Conservation (phyloP, 2,888 invertebrate genomes). For the Diogma glabrata region DNA sequence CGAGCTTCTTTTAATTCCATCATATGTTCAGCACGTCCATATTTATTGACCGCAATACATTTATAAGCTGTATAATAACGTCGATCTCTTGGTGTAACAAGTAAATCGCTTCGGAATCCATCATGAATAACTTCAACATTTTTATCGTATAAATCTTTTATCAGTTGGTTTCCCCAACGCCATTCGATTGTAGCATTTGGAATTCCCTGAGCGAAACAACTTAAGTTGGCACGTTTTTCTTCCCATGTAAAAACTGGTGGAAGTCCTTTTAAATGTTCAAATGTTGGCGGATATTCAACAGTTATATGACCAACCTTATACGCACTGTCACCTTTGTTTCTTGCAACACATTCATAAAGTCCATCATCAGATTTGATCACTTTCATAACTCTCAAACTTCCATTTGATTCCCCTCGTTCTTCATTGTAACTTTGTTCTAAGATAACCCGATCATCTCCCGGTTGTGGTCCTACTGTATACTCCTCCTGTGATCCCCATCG, state of each 20-base stretch:
- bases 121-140: constrained; percentile 50
- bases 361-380: constrained; percentile 69
- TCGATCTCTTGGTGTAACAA: constrained; percentile 53
- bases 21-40: constrained; percentile 54
- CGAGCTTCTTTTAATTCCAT: constrained; percentile 64
- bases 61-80: constrained; percentile 63
- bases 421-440: constrained; percentile 45
- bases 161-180: constrained; percentile 49
- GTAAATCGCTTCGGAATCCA: constrained; percentile 60
- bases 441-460: constrained; percentile 53
- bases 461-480: constrained; percentile 51
- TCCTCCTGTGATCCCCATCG: constrained; percentile 56
- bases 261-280: constrained; percentile 54
- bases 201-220: constrained; percentile 76
- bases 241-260: constrained; percentile 79
- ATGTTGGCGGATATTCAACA: constrained; percentile 72
- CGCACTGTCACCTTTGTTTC: constrained; percentile 64
- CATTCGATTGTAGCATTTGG: constrained; percentile 88
- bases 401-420: constrained; percentile 47
- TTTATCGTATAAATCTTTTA: constrained; percentile 40
- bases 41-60: constrained; percentile 67
- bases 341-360: constrained; percentile 75
- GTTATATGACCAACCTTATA: constrained; percentile 71
- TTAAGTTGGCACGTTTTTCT: constrained; percentile 65
- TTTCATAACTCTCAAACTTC: constrained; percentile 54